Percentiles rank a stretch among this genome's conserved stretches.
Evolutionary conservation across 92 coral and sea anemone species (phyloP).

Genomic region (Pocillopora meandrina): DNA sequence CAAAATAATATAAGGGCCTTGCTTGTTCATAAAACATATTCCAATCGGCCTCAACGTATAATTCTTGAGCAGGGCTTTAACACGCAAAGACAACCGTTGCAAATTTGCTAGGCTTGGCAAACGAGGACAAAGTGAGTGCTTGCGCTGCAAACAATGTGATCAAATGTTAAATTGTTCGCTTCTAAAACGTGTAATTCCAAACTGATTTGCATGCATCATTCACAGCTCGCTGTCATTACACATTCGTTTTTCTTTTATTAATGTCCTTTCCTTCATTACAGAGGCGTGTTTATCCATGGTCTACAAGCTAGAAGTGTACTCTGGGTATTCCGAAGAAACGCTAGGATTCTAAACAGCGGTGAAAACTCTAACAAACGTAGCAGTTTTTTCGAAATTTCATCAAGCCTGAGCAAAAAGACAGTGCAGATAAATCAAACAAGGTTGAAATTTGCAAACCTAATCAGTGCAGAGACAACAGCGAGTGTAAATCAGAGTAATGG

Average conservation of each 20-base stretch:
- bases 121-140: not conserved
- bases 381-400: not conserved
- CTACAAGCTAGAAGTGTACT: too few species aligned
- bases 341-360: not conserved
- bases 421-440: not conserved
- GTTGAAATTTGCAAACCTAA: not conserved
- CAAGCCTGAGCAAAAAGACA: not conserved
- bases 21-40: not conserved
- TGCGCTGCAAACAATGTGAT: not conserved
- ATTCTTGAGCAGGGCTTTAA: not conserved
- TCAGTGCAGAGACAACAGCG: not conserved
- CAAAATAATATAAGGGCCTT: not conserved
- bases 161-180: not conserved
- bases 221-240: too few species aligned
- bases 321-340: not conserved
- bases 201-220: too few species aligned
- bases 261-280: too few species aligned
- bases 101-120: not conserved
- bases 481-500: not conserved
- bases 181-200: not conserved
- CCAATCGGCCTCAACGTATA: not conserved
- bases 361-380: too few species aligned
- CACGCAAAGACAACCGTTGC: not conserved
- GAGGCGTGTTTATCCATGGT: too few species aligned
- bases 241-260: too few species aligned